Percentiles rank a stretch among this genome's conserved stretches.
phyloP scores from a whole-genome alignment of 2,113 vertebrate species.

The Archocentrus centrarchus region DNA sequence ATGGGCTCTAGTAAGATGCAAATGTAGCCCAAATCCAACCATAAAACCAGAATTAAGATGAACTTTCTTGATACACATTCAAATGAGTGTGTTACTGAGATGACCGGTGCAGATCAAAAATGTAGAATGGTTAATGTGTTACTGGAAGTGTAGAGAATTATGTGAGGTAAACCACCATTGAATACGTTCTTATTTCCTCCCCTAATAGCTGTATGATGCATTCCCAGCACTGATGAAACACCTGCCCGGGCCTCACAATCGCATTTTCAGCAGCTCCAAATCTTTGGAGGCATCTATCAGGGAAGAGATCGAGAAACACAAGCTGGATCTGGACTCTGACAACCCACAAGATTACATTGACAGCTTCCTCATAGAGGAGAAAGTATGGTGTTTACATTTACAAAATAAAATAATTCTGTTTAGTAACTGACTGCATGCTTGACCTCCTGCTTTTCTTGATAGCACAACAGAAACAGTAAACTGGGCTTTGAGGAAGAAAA shows the following conservation, averaged over 20 bases:
- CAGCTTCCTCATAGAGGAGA: conserved; percentile 83
- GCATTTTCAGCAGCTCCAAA: conserved; percentile 69
- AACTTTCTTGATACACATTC: no score
- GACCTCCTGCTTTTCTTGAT: background rate
- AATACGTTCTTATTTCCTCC: background rate
- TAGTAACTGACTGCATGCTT: background rate
- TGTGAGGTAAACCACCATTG: background rate
- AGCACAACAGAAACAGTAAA: conserved; percentile 33
- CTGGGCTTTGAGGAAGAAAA: conserved; percentile 83
- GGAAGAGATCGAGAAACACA: conserved; percentile 80
- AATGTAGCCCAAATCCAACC: background rate
- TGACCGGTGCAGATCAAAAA: background rate
- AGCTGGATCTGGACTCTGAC: conserved; percentile 78
- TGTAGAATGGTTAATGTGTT: background rate
- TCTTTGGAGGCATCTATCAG: conserved; percentile 68
- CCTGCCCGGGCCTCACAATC: conserved; percentile 85
- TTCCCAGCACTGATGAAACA: conserved; percentile 83
- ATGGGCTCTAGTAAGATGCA: conserved; percentile 78
- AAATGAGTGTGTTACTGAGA: no score
- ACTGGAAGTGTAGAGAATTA: background rate
- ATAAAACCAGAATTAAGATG: background rate
- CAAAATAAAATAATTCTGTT: background rate
- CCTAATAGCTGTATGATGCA: conserved; percentile 79
- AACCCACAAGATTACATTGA: conserved; percentile 86
- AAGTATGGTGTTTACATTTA: conserved; percentile 63